phyloP scores from a whole-genome alignment of 1,140 invertebrate genomes.

The Nephila pilipes region DNA sequence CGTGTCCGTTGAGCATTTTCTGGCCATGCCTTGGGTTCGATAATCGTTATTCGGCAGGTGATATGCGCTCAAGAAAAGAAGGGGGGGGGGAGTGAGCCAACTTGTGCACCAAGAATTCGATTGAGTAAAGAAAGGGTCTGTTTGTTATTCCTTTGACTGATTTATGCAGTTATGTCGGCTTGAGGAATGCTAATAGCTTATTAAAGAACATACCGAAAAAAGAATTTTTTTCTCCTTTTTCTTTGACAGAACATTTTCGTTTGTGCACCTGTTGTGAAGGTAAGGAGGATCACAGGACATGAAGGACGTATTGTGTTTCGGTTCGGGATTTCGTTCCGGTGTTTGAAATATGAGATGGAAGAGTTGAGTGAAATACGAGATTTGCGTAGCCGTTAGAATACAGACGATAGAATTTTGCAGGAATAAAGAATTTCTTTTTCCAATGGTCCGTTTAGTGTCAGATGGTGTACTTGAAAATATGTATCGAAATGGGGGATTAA shows the following conservation, averaged over 20 bases:
- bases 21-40: not conserved
- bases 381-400: not conserved
- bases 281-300: not conserved
- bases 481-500: too few species aligned
- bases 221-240: too few species aligned
- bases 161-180: slow-evolving; percentile 8
- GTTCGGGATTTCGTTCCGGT: not conserved
- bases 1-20: slow-evolving; percentile 25
- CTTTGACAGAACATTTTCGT: not conserved
- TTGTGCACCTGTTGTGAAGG: not conserved
- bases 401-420: not conserved
- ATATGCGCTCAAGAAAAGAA: not conserved
- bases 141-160: not conserved
- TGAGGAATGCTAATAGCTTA: slow-evolving; percentile 12
- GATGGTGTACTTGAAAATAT: too few species aligned
- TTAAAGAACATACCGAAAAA: not conserved
- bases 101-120: too few species aligned
- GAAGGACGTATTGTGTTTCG: not conserved
- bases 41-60: slow-evolving; percentile 34
- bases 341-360: slow-evolving; percentile 19
- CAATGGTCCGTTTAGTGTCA: too few species aligned
- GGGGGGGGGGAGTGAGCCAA: not conserved
- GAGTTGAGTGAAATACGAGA: not conserved
- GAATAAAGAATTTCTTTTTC: not conserved
- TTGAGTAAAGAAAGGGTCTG: not conserved